Evolutionary conservation across 2,797 vertebrate genomes (phyloP).

Genomic region (Trachurus trachurus): DNA sequence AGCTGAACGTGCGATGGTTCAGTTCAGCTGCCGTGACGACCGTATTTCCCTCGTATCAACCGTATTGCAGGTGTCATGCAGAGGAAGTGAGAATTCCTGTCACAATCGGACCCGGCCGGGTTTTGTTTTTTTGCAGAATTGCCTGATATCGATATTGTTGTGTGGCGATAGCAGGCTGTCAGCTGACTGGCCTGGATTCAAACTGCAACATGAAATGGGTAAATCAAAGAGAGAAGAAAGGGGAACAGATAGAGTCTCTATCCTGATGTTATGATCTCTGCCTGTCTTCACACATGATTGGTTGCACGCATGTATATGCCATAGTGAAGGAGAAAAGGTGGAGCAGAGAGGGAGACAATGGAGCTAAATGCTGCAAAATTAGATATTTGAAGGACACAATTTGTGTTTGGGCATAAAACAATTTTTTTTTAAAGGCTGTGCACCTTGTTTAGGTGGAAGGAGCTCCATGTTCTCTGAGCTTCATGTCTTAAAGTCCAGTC

Average conservation of each 20-base stretch:
- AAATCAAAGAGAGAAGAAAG: not conserved
- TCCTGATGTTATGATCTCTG: too few relatives aligned
- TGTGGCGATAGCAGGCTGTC: not conserved
- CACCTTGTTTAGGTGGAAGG: not conserved
- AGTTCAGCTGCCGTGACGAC: not conserved
- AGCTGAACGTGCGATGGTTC: not conserved
- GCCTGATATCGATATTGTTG: not conserved
- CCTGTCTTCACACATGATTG: not conserved
- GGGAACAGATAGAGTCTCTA: not conserved
- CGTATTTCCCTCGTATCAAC: not conserved
- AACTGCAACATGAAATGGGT: not conserved
- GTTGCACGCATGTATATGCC: not conserved
- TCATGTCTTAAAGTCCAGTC: not conserved
- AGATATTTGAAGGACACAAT: too few relatives aligned
- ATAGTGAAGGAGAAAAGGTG: not conserved
- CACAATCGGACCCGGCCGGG: not conserved
- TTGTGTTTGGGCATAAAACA: not conserved
- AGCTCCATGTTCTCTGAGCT: not conserved
- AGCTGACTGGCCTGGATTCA: not conserved
- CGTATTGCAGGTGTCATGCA: not conserved
- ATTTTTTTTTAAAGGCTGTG: too few relatives aligned
- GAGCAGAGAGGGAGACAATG: too few relatives aligned
- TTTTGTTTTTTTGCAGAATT: not conserved
- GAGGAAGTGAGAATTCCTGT: not conserved
- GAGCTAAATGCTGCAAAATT: too few relatives aligned